A percentile compares a stretch with the other conserved stretches of the same genome.
Conservation (phyloP, 2,113 vertebrate genomes). For the Antechinus flavipes region DNA sequence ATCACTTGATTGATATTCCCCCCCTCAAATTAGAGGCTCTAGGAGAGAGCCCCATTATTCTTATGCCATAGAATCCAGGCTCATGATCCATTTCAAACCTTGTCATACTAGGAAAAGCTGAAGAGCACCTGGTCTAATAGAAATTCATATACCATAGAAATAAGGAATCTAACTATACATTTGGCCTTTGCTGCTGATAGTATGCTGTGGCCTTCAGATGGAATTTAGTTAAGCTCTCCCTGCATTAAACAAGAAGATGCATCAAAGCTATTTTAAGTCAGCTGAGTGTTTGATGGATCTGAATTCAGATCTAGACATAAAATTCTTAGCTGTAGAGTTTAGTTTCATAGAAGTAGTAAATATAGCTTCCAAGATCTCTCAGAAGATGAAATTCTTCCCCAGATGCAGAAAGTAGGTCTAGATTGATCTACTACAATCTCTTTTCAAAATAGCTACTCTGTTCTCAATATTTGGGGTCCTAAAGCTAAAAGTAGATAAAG, state of each 20-base stretch:
- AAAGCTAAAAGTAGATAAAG: conserved; percentile 90
- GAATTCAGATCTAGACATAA: conserved; percentile 85
- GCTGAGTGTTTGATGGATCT: conserved; percentile 90
- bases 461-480: conserved; percentile 89
- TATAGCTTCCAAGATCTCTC: conserved; percentile 85
- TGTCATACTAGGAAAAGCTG: conserved; percentile 86
- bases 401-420: conserved; percentile 84
- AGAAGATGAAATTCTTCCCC: conserved; percentile 89
- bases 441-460: conserved; percentile 89
- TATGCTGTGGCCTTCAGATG: conserved; percentile 86
- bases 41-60: fast-evolving
- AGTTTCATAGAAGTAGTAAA: conserved; percentile 88
- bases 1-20: background rate
- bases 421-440: conserved; percentile 89
- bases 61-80: conserved; percentile 79
- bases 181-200: conserved; percentile 88
- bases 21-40: background rate
- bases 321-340: conserved; percentile 90
- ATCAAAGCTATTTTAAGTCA: conserved; percentile 88
- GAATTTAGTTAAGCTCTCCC: conserved; percentile 86
- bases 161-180: conserved; percentile 86
- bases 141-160: conserved; percentile 84
- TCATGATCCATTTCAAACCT: conserved; percentile 73
- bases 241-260: conserved; percentile 88
- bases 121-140: conserved; percentile 88